phyloP scores from a whole-genome alignment of 1,140 invertebrate species.

The Schlechtendalia chinensis region DNA sequence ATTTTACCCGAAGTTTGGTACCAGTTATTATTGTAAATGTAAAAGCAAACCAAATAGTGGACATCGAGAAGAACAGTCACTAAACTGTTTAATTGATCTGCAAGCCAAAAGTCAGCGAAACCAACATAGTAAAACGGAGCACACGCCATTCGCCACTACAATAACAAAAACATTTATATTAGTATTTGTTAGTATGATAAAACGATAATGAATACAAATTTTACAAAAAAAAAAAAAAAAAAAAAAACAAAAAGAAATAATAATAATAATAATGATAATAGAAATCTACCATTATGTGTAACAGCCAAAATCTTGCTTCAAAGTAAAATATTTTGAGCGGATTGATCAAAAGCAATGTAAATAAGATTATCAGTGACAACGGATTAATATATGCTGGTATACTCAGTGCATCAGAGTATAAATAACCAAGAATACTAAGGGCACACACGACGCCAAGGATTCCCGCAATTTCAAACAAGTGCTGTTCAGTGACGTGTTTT shows the following conservation, averaged over 20 bases:
- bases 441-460: slow-evolving; percentile 85
- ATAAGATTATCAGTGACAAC: slow-evolving; percentile 67
- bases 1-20: slow-evolving; percentile 55
- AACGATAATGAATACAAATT: too few species aligned
- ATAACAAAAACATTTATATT: slow-evolving; percentile 40
- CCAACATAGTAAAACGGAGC: slow-evolving; percentile 83
- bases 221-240: slow-evolving; percentile 2
- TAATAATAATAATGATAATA: too few species aligned
- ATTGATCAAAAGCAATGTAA: slow-evolving; percentile 76
- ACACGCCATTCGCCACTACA: slow-evolving; percentile 67
- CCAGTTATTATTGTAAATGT: slow-evolving; percentile 60
- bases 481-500: slow-evolving; percentile 79
- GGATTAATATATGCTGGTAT: slow-evolving; percentile 79
- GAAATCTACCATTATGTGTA: slow-evolving; percentile 57
- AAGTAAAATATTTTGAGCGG: slow-evolving; percentile 76
- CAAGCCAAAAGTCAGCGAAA: slow-evolving; percentile 93
- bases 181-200: background rate
- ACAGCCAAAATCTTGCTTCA: slow-evolving; percentile 69
- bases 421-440: slow-evolving; percentile 65
- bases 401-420: slow-evolving; percentile 70
- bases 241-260: too few species aligned
- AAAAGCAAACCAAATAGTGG: slow-evolving; percentile 73
- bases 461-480: slow-evolving; percentile 82
- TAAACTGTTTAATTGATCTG: slow-evolving; percentile 85
- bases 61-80: slow-evolving; percentile 74